Base-by-base conservation (phyloP, 92 coral and sea anemone genomes). In the Siderastrea radians region DNA sequence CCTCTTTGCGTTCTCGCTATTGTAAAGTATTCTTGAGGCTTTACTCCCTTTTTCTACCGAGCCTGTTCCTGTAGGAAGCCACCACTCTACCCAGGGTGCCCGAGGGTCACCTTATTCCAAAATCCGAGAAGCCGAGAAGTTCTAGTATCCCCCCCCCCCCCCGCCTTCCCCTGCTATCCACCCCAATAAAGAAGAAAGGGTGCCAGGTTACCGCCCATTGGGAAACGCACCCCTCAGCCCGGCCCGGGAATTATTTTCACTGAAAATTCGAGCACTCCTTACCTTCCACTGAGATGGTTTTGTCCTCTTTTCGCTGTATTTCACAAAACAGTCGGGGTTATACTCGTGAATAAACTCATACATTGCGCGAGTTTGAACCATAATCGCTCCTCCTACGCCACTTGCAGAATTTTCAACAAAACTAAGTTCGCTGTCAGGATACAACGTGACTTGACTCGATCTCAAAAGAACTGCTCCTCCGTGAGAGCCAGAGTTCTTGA, bases 241-340 rank as follows among this genome's bases (percentile, higher is more conserved):
- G 70, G 49, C 75, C 75, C 26, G 72, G 8, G 16, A 66, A 8
- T 66, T 66, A 66, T 12, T 7, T n/a, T 8, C 46, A 66, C 14
- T 14, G 6, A 8, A 57, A 8, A 57, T 8, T 2, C 12, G 12
- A 14, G 9, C 62, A 58, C 15, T 15, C 49, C 95, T 70, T 94
- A 97, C 99, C 89, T 95, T 88, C 99, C 99, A 97, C 68, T 92
- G 55, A 7, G 95, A 90, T 13, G 98, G 99, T 6, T 85, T 75
- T 0, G 64, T 77, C 19, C 70, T 69, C 5, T 74, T 79, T 68
- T 93, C 83, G 38, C 88, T 82, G 81, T 97, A 97, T n/a, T 87
- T 74, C 69, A 97, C 74, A 80, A 97, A 94, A 77, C 99, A 97
- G 75, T 90, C 97, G 0, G 98, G 92, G 78, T 97, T 97, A 46